Conservation (phyloP, 2,797 vertebrate species). For the Sarcoramphus papa region DNA sequence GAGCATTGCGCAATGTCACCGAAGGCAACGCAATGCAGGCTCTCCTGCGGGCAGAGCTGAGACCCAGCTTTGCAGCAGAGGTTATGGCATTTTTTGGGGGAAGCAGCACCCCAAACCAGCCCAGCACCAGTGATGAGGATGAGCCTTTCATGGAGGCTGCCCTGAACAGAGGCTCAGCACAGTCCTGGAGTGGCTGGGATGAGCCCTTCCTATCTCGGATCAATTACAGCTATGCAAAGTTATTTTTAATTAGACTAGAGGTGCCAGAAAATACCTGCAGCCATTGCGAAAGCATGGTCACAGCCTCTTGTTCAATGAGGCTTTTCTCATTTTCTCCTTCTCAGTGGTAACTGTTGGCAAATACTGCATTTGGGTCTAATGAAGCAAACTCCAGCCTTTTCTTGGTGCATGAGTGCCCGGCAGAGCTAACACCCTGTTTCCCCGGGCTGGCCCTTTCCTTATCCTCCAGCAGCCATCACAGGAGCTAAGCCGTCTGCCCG, state of each 20-base stretch:
- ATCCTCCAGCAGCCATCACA: background rate
- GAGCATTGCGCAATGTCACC: rapidly evolving
- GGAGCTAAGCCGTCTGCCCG: background rate
- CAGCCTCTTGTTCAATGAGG: rapidly evolving
- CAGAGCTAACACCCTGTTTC: background rate
- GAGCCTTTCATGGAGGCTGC: background rate
- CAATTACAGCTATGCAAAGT: background rate
- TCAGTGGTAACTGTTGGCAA: background rate
- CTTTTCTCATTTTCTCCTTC: background rate
- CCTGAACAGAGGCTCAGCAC: background rate
- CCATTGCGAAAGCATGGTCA: background rate
- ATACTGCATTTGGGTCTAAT: background rate
- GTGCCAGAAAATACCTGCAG: background rate
- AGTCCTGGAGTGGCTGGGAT: background rate
- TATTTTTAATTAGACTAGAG: background rate
- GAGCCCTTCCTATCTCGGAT: background rate
- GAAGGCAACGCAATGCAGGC: rapidly evolving
- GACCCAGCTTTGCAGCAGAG: background rate
- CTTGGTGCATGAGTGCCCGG: rapidly evolving
- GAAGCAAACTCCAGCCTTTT: background rate
- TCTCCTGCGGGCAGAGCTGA: background rate
- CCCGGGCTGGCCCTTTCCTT: background rate
- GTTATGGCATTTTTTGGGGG: background rate
- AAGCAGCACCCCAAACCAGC: background rate
- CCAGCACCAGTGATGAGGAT: rapidly evolving